Evolutionary conservation across 1,140 invertebrate genomes (phyloP).

Genomic region (Papilio aristodemus): DNA sequence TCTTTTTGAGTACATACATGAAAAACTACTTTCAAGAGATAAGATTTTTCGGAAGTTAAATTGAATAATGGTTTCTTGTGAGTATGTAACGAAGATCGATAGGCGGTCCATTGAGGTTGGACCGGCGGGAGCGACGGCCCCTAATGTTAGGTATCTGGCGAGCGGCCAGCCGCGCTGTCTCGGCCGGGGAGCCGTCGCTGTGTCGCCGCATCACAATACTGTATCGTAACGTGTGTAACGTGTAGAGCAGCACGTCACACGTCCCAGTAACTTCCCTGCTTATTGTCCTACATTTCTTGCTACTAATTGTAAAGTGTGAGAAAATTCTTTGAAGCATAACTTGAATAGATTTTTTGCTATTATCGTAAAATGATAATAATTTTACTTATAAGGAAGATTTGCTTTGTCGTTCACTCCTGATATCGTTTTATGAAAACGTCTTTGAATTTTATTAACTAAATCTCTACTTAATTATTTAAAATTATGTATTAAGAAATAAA

Average conservation of each 20-base stretch:
- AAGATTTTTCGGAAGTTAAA: conserved; percentile 27
- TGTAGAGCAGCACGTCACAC: background rate
- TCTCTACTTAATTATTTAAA: too few species aligned
- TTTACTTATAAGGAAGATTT: too few species aligned
- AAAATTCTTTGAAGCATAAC: background rate
- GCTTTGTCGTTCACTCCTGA: too few species aligned
- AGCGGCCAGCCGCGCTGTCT: conserved; percentile 43
- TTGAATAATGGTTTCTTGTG: conserved; percentile 12
- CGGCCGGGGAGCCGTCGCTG: conserved; percentile 47
- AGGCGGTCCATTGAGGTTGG: background rate
- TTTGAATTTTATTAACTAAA: too few species aligned
- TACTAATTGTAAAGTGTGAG: background rate
- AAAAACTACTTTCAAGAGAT: conserved; percentile 10
- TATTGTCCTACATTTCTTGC: background rate
- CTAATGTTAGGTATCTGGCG: conserved; percentile 45
- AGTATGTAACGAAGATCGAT: conserved; percentile 16
- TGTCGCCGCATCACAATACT: conserved; percentile 40
- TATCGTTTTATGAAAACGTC: too few species aligned
- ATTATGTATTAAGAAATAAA: too few species aligned
- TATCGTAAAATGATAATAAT: background rate
- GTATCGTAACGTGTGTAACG: too few species aligned
- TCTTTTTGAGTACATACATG: conserved; percentile 1
- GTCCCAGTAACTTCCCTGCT: background rate
- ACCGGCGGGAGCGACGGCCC: conserved; percentile 35
- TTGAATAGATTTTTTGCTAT: background rate